Evolutionary conservation across 2,113 vertebrate species (phyloP), one percentile per base, ranked within the genome.

Genomic region (Corythornis vintsioides): DNA sequence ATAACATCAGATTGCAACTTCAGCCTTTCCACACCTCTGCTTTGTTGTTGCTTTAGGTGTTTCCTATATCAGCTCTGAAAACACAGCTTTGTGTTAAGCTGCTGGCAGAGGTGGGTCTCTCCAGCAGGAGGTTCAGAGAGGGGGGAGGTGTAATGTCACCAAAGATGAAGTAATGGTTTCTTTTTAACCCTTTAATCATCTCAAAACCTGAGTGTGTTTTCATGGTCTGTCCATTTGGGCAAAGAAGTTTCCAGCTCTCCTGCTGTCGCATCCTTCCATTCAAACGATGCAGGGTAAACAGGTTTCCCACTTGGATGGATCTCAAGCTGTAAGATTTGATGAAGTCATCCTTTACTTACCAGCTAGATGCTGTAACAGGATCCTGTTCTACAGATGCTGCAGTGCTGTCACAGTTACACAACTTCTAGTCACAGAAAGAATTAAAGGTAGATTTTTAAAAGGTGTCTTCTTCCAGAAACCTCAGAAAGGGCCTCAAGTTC

Each of bases 391-490:
- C 35, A 75, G 74, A 60, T 85, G 65, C 61, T 21, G 56, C 29
- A 42, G 33, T 64, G 73, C 77, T 88, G 80, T 71, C 61, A 86
- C 26, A 81, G 56, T 43, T 88, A 59, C 64, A 94, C 35, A 40
- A 88, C 83, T 86, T 78, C 47, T 38, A 67, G n/a, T 88, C 53
- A 48, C 35, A 57, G 48, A 15, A 48, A 83, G 65, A 84, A 72
- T 59, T 90, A 48, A 71, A 89, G n/a, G 28, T 64, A 86, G 31
- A 40, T 19, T 93, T 92, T 56, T 28, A 35, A 31, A 82, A 64
- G 33, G 6, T 42, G 15, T 5, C 15, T 88, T 42, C 16, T 71
- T 77, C 83, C 71, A 91, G 50, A 72, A 56, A n/a, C 29, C 29
- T 69, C 50, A 28, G 33, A 42, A 69, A 71, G 61, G 13, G 20